Conservation (phyloP, 2,113 vertebrate genomes). For the Chloebia gouldiae region DNA sequence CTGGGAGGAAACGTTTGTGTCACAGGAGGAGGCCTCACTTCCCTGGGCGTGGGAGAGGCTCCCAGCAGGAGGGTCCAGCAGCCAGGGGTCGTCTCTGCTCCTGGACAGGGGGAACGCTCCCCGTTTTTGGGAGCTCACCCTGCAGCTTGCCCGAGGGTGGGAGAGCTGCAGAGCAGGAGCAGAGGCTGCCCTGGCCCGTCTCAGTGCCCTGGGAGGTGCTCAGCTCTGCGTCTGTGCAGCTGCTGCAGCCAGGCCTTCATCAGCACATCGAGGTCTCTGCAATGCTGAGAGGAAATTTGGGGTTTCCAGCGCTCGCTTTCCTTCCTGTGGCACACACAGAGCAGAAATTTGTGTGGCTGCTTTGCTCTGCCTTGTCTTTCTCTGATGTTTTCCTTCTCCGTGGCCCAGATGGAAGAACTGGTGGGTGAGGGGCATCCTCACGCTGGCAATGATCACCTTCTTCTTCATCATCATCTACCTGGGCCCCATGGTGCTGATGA, state of each 20-base stretch:
- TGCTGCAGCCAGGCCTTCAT: background rate
- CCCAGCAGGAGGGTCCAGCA: background rate
- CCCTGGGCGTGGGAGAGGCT: too few relatives aligned
- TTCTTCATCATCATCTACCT: conserved; percentile 99
- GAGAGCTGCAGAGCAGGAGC: background rate
- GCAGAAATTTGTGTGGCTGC: background rate
- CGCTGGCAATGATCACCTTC: conserved; percentile 96
- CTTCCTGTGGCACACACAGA: background rate
- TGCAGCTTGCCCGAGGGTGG: background rate
- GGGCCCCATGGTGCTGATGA: conserved; percentile 97
- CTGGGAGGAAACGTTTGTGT: too few relatives aligned
- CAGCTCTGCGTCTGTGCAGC: background rate
- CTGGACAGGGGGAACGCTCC: background rate
- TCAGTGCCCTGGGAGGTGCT: background rate
- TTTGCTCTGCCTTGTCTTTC: background rate
- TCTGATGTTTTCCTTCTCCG: background rate
- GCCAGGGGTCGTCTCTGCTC: background rate
- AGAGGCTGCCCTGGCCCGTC: background rate
- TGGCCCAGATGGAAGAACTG: conserved; percentile 94
- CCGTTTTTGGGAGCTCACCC: rapidly evolving
- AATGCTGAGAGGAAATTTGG: background rate
- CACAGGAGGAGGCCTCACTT: too few relatives aligned
- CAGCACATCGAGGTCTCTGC: background rate
- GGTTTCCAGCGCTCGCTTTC: background rate
- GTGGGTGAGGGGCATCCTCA: conserved; percentile 98